Base-by-base conservation (phyloP, 2,888 invertebrate species). In the Fragum whitleyi region DNA sequence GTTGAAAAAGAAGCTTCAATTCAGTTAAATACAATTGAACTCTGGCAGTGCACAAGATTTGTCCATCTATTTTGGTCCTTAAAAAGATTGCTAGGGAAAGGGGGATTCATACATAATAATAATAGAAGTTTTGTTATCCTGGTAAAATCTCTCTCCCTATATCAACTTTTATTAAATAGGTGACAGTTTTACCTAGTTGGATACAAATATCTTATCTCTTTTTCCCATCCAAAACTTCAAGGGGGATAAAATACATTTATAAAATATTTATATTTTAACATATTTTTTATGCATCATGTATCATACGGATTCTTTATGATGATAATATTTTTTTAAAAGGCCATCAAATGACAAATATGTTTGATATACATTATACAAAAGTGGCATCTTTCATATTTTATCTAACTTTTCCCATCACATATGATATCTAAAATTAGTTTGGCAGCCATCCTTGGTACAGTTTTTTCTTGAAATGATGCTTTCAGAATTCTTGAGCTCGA, bases 201-300 rank as follows among this genome's bases (percentile, higher is more conserved):
- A 47, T 47, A 47, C 47, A 47, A 47, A 47, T 47, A 47, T 47
- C 47, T 47, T 5, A 47, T 47, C 47, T 47, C 47, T n/a, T 47
- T 47, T 47, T 47, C 47, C 47, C 47, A 47, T 47, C 47, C 47
- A 47, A 47, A 47, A 47, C 47, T 19, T 47, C 47, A 47, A 47
- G 47, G 47, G 47, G 47, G 47, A 47, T 47, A 47, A 3, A 47
- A 47, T 47, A 5, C 47, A 47, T 47, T 47, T 47, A 47, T 47
- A 47, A 47, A 47, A 47, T 47, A 47, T 47, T 47, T 47, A 47
- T 47, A 47, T 47, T 47, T 47, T 47, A 47, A 47, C 47, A 47
- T 47, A 47, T 47, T 47, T 47, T 47, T 47, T 47, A 47, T 47
- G 47, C 7, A 9, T 47, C 47, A 14, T 47, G 47, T 47, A 47